Conservation (phyloP, 1,140 invertebrate genomes). For the Caenorhabditis elegans region DNA sequence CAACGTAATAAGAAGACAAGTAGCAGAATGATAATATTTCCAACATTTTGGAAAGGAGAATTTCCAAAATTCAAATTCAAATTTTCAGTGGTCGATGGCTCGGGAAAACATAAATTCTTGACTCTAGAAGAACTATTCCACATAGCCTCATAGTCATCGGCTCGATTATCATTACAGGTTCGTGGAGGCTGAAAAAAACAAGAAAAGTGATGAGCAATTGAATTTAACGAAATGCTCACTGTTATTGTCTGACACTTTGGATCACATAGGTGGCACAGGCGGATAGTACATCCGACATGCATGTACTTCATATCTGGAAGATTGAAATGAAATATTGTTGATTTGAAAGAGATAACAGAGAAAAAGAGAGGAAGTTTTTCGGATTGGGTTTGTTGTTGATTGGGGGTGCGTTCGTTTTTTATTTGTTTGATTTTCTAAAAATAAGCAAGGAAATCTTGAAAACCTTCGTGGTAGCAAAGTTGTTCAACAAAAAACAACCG, state of each 20-base stretch:
- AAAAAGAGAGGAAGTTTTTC: too few relatives aligned
- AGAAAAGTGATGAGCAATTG: too few relatives aligned
- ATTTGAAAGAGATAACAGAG: too few relatives aligned
- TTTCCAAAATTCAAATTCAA: neutral
- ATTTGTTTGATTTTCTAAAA: too few relatives aligned
- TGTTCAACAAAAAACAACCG: too few relatives aligned
- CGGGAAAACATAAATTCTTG: neutral
- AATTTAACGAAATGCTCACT: neutral
- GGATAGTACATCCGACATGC: slow-evolving; percentile 1
- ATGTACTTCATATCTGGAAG: slow-evolving; percentile 19
- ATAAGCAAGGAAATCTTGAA: too few relatives aligned
- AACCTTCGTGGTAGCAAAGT: too few relatives aligned
- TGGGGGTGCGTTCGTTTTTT: too few relatives aligned
- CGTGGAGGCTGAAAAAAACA: neutral
- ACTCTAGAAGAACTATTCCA: slow-evolving; percentile 10
- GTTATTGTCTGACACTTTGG: neutral
- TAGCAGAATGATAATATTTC: neutral
- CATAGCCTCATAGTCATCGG: neutral
- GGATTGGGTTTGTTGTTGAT: too few relatives aligned
- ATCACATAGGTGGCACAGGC: slow-evolving; percentile 6
- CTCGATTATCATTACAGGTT: neutral
- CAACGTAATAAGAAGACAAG: neutral
- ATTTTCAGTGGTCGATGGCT: neutral
- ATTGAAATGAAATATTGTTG: neutral
- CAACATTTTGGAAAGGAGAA: too few relatives aligned